These are phyloP conservation scores for Lysandra bellargus DNA, from an alignment of 2,888 invertebrate species.

Conservation along the genomic window DNA sequence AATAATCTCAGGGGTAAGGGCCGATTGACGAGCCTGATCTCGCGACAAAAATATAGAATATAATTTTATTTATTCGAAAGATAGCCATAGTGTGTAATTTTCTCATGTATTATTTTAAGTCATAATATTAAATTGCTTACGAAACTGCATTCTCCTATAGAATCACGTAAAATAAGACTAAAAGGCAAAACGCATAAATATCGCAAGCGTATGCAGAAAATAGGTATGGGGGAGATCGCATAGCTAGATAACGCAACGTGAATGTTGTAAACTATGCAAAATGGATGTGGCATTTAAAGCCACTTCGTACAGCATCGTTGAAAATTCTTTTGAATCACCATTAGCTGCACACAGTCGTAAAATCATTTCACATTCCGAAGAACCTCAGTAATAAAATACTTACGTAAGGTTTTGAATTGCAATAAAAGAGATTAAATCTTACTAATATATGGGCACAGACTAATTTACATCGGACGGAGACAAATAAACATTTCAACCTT, in stretches of 20 bases:
- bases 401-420: constrained; percentile 19
- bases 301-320: constrained; percentile 33
- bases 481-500: constrained; percentile 24
- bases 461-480: constrained; percentile 18
- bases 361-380: not conserved
- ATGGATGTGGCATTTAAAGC: constrained; percentile 48
- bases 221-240: constrained; percentile 60
- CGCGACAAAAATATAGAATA: too few species aligned
- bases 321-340: constrained; percentile 24
- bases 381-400: constrained; percentile 1
- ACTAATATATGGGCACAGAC: constrained; percentile 14
- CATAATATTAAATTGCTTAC: constrained; percentile 22
- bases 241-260: constrained; percentile 52
- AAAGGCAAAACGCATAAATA: constrained; percentile 47
- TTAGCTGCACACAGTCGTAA: not conserved
- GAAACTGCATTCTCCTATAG: constrained; percentile 38
- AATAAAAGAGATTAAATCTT: constrained; percentile 15
- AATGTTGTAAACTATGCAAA: constrained; percentile 53
- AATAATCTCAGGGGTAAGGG: too few species aligned
- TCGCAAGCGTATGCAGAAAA: constrained; percentile 55
- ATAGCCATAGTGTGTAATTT: not conserved
- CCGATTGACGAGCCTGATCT: too few species aligned
- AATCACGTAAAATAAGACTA: constrained; percentile 47
- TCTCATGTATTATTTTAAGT: not conserved
- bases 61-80: not conserved